Percentiles rank a stretch among this genome's conserved stretches.
Conservation (phyloP, 92 coral and sea anemone species). For the Diadumene lineata region DNA sequence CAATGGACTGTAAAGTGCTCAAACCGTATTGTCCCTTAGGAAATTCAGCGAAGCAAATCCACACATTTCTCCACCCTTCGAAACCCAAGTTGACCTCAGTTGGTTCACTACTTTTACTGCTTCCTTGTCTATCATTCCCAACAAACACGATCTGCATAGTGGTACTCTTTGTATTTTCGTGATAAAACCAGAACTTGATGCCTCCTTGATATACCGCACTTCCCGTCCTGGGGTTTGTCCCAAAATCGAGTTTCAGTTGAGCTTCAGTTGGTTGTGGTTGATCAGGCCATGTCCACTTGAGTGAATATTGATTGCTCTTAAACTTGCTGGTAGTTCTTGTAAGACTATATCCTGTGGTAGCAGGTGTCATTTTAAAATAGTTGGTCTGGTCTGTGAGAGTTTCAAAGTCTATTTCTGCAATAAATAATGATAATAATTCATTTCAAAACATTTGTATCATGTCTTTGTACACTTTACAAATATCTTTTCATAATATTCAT, state of each 20-base stretch:
- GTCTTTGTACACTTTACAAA: neutral
- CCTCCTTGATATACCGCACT: slow-evolving; percentile 3
- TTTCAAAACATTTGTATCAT: no score
- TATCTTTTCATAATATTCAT: no score
- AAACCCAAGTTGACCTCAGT: slow-evolving; percentile 12
- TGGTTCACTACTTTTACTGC: neutral
- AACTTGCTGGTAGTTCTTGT: neutral
- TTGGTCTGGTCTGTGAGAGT: neutral
- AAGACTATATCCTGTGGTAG: neutral
- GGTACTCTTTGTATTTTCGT: neutral
- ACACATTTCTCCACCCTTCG: slow-evolving; percentile 22
- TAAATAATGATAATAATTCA: no score
- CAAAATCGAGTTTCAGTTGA: neutral
- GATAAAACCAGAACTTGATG: slow-evolving; percentile 27
- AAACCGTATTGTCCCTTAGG: neutral
- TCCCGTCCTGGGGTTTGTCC: neutral
- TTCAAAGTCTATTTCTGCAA: slow-evolving; percentile 1
- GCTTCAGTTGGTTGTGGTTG: neutral
- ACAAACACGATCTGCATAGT: slow-evolving; percentile 17
- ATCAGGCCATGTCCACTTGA: slow-evolving; percentile 13
- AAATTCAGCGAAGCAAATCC: slow-evolving; percentile 20
- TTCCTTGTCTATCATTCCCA: neutral
- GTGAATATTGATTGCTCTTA: neutral
- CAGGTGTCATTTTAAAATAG: neutral
- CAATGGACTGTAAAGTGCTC: neutral